Base-by-base conservation (phyloP, 2,888 invertebrate genomes). In the Epinotia nisella region DNA sequence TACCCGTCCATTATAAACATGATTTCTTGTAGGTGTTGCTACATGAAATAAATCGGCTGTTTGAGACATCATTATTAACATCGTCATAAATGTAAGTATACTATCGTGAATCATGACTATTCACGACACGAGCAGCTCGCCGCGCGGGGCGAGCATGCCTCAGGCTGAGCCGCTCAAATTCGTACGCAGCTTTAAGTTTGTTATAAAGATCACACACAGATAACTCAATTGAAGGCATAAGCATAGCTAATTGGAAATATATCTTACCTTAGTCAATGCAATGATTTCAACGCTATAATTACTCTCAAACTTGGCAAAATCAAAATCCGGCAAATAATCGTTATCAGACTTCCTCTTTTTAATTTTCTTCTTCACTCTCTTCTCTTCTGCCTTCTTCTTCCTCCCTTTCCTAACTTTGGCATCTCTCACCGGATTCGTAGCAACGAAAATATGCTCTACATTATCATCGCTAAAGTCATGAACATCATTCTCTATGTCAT, bases 261-360 rank as follows among this genome's bases (percentile, higher is more conserved):
- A 13, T n/a, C 55, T 62, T 68, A 73, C 68, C 72, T 73, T 73
- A 4, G 68, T 68, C 19, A 73, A 51, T 24, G 72, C 51, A 24
- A 73, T 62, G 51, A 73, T 73, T 39, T 73, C 72, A 7, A 68
- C 68, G 21, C 35, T 58, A 21, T 73, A 73, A 58, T 24, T 73
- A 41, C 62, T 73, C 21, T 73, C 72, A 13, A 73, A 73, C 24
- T 24, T 68, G 0, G 62, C 72, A 29, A 73, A 68, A 58, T 73
- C 72, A 58, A 73, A 73, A 19, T 73, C 72, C 9, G 72, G 72
- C 58, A 73, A 58, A 58, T 58, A 73, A 51, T 73, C 72, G 41
- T 73, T 73, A 58, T 73, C 56, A 0, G 72, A 68, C 13, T 62
- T 49, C 35, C 72, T 68, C 41, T 68, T 73, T 24, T 68, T 73